Percentiles rank a stretch among this genome's conserved stretches.
phyloP scores from a whole-genome alignment of 2,888 invertebrate species.

The Tribolium freemani region DNA sequence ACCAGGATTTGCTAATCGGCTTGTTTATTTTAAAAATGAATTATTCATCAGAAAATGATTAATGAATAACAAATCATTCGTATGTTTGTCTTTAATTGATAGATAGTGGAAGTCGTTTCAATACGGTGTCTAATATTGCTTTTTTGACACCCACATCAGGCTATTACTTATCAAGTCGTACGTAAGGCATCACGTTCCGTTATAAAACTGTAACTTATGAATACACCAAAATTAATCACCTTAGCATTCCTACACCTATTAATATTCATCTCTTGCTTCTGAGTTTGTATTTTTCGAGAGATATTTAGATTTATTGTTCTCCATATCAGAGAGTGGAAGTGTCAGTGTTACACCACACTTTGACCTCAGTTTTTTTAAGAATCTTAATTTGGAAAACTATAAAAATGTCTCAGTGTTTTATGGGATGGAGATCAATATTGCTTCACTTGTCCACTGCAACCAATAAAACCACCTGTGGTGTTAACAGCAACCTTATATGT shows the following conservation, averaged over 20 bases:
- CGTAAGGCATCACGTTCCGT: background rate
- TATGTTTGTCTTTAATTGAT: slow-evolving; percentile 4
- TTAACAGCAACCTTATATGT: background rate
- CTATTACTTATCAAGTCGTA: slow-evolving; percentile 1
- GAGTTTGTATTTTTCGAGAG: background rate
- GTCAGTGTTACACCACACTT: background rate
- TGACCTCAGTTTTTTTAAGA: background rate
- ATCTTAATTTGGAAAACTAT: background rate
- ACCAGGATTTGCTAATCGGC: background rate
- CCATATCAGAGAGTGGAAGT: background rate
- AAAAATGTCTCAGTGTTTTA: background rate
- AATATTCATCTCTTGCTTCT: background rate
- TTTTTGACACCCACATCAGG: slow-evolving; percentile 27
- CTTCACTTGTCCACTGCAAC: background rate
- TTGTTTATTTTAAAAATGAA: slow-evolving; percentile 26
- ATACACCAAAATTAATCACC: background rate
- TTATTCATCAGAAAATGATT: slow-evolving; percentile 34
- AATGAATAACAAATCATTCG: slow-evolving; percentile 3
- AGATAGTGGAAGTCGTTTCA: background rate
- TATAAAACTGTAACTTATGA: background rate
- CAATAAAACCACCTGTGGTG: background rate
- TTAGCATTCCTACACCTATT: background rate
- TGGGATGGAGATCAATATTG: background rate
- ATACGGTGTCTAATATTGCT: slow-evolving; percentile 17
- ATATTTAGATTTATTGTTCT: background rate